Conservation (phyloP, 2,113 vertebrate genomes). For the Brachyhypopomus gauderio region DNA sequence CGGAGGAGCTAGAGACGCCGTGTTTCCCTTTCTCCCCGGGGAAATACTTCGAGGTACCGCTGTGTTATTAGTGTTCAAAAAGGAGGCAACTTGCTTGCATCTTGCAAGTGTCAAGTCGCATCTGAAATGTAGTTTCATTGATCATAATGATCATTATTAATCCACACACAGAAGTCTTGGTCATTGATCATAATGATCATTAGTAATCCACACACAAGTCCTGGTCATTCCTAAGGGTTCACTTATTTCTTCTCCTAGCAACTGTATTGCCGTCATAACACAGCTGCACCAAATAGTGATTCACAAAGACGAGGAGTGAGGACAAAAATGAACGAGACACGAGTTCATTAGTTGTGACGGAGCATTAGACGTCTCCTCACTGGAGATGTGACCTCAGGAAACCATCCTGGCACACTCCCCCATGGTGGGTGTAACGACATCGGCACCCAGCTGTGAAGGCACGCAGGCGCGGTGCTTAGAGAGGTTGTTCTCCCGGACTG, state of each 20-base stretch:
- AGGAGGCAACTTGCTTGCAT: neutral
- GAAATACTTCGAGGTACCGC: conserved; percentile 92
- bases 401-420: neutral
- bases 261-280: no score
- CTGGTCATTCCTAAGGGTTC: no score
- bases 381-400: neutral
- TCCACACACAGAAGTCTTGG: no score
- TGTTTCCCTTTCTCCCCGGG: conserved; percentile 89
- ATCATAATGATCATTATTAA: no score
- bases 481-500: neutral
- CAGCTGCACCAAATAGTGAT: no score
- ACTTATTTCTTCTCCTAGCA: no score
- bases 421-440: neutral
- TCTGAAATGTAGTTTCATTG: no score
- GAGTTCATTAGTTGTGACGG: neutral
- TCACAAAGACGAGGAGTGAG: no score
- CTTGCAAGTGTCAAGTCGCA: neutral
- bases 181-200: no score
- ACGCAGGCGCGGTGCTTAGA: neutral
- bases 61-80: conserved; percentile 7
- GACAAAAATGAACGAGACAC: no score
- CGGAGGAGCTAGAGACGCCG: conserved; percentile 83
- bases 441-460: neutral
- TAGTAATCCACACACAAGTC: no score
- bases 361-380: neutral